Evolutionary conservation across 2,888 invertebrate genomes (phyloP).

Genomic region (Drosophila aldrichi): DNA sequence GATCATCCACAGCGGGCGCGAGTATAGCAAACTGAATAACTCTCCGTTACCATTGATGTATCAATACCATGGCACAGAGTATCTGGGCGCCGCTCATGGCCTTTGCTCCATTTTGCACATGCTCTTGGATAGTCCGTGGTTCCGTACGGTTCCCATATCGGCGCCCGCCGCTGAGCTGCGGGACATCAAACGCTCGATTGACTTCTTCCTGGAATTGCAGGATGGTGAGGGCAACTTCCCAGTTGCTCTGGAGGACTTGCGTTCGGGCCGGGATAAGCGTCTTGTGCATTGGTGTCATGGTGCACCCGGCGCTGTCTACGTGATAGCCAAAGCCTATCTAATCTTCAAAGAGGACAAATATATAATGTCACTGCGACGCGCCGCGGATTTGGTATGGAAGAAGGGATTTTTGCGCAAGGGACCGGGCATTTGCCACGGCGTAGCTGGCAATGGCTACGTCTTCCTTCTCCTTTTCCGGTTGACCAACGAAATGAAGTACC

Average conservation of each 20-base stretch:
- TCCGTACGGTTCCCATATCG: slow-evolving; percentile 73
- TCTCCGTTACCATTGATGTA: slow-evolving; percentile 91
- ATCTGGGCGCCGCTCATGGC: slow-evolving; percentile 88
- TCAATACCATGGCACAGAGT: slow-evolving; percentile 86
- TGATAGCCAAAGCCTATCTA: slow-evolving; percentile 92
- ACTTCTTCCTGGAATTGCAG: slow-evolving; percentile 88
- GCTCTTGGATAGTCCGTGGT: slow-evolving; percentile 87
- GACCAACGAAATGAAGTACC: slow-evolving; percentile 89
- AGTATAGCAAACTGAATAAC: slow-evolving; percentile 87
- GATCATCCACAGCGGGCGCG: slow-evolving; percentile 90
- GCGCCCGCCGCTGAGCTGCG: slow-evolving; percentile 80
- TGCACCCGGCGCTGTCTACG: slow-evolving; percentile 92
- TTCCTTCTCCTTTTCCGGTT: slow-evolving; percentile 91
- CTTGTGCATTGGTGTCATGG: slow-evolving; percentile 97
- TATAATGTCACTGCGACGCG: slow-evolving; percentile 88
- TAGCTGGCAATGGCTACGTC: slow-evolving; percentile 93
- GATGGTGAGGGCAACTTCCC: slow-evolving; percentile 91
- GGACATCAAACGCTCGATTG: slow-evolving; percentile 89
- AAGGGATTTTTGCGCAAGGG: slow-evolving; percentile 94
- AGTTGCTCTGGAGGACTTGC: slow-evolving; percentile 89
- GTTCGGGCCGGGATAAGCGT: slow-evolving; percentile 87
- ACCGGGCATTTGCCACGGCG: slow-evolving; percentile 95
- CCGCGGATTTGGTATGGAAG: slow-evolving; percentile 92
- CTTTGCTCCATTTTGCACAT: slow-evolving; percentile 89
- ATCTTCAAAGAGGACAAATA: slow-evolving; percentile 91